A percentile compares a stretch with the other conserved stretches of the same genome.
Conservation (phyloP, 2,797 vertebrate species). For the Xiphophorus birchmanni region DNA sequence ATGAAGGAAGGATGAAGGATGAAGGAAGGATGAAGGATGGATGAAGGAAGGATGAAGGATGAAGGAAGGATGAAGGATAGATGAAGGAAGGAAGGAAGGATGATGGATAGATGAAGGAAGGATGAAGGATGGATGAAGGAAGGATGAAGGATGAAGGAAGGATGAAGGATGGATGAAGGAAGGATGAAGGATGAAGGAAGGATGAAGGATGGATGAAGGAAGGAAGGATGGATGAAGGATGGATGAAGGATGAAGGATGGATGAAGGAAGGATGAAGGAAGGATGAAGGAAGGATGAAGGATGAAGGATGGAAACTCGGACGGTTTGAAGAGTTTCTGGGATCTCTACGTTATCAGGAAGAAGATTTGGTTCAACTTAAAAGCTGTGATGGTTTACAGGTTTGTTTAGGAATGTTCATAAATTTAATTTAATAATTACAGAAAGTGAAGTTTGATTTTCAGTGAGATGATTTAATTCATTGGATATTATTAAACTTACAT, state of each 20-base stretch:
- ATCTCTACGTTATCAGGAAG: too few species aligned
- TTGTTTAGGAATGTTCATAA: not conserved
- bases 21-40: not conserved
- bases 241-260: not conserved
- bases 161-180: not conserved
- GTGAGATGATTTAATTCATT: not conserved
- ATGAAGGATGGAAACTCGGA: not conserved
- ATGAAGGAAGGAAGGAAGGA: not conserved
- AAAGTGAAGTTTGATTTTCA: not conserved
- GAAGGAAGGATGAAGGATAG: too few species aligned
- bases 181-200: too few species aligned
- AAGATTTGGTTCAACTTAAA: not conserved
- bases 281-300: not conserved
- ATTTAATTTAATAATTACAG: not conserved
- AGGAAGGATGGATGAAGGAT: too few species aligned
- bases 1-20: too few species aligned
- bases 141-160: not conserved
- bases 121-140: not conserved
- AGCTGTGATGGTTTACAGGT: not conserved
- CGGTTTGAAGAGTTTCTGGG: too few species aligned
- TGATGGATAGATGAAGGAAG: not conserved
- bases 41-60: not conserved
- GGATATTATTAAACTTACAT: too few species aligned
- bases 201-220: not conserved
- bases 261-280: not conserved